These are phyloP conservation scores for Pavo muticus DNA, from an alignment of 2,113 vertebrate genomes.

Conservation along the genomic window DNA sequence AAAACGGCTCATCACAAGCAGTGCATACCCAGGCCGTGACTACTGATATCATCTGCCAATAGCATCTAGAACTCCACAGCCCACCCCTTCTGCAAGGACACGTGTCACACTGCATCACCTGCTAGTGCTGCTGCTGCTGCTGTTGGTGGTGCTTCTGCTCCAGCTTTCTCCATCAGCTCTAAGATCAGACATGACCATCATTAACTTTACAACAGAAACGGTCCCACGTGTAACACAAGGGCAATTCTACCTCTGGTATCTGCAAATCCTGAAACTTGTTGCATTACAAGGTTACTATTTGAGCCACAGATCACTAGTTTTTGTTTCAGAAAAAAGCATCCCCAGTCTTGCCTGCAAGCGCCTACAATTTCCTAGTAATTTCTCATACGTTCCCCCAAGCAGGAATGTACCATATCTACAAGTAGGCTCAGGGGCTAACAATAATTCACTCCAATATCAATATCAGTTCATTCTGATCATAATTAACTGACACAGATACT, in stretches of 20 bases:
- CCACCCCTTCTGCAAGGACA: neutral
- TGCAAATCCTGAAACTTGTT: neutral
- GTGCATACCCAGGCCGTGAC: accelerated
- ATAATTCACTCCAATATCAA: neutral
- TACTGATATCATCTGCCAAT: neutral
- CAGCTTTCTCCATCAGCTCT: conserved; percentile 76
- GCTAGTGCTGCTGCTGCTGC: conserved; percentile 15
- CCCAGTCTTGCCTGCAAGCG: neutral
- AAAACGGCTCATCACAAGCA: neutral
- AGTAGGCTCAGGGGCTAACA: neutral
- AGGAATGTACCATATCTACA: neutral
- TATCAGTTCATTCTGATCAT: neutral
- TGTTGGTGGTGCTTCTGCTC: conserved; percentile 12
- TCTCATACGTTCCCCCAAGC: neutral
- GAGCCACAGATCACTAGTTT: neutral
- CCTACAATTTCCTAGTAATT: neutral
- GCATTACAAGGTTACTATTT: neutral
- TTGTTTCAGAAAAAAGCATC: neutral
- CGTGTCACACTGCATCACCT: conserved; percentile 28
- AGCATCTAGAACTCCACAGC: neutral
- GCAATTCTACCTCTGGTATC: neutral
- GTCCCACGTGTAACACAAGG: neutral
- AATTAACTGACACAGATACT: neutral
- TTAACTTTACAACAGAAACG: neutral
- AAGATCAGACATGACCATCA: conserved; percentile 14